Base-by-base conservation (phyloP, 2,888 invertebrate genomes). In the Ochropleura leucogaster region DNA sequence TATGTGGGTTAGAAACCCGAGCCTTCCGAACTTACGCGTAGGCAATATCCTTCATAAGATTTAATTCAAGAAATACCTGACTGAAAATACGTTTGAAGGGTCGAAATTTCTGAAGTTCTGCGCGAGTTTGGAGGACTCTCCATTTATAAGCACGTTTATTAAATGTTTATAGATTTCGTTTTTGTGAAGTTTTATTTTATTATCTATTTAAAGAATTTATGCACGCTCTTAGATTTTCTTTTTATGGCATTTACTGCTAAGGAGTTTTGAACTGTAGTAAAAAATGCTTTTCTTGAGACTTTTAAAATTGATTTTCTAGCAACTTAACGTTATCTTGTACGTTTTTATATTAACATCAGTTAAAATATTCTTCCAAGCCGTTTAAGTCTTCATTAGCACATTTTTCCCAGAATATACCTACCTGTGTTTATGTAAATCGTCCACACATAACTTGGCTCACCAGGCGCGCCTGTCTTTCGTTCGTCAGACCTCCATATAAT, bases 401-500 rank as follows among this genome's bases (percentile, higher is more conserved):
- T 64, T 65, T 53, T 68, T 60, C 14, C 44, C 20, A 40, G n/a
- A 20, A 64, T 78, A 77, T 72, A 47, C 14, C 18, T 14, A 14
- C 20, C 42, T 70, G 47, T 20, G 30, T 64, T 46, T 64, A 77
- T 73, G 42, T 63, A 62, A 70, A 70, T 57, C 30, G 47, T 40
- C 49, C 42, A 44, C 30, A 72, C 66, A 80, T 63, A 75, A 60
- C 68, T 60, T 59, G 57, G 40, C 44, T 74, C 57, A 47, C 51
- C 18, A 79, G 77, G 68, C 74, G 70, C 77, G 74, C 72, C 85
- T 89, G 89, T 90, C 90, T 90, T 89, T 89, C 88, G 90, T 90
- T 92, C 91, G 87, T 91, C 90, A 92, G 89, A 90, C 88, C 89
- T 89, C 89, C 87, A 89, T 91, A 91, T 92, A 90, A 90, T 89